Conservation (phyloP, 2,888 invertebrate genomes). For the Drosophila diplacantha region DNA sequence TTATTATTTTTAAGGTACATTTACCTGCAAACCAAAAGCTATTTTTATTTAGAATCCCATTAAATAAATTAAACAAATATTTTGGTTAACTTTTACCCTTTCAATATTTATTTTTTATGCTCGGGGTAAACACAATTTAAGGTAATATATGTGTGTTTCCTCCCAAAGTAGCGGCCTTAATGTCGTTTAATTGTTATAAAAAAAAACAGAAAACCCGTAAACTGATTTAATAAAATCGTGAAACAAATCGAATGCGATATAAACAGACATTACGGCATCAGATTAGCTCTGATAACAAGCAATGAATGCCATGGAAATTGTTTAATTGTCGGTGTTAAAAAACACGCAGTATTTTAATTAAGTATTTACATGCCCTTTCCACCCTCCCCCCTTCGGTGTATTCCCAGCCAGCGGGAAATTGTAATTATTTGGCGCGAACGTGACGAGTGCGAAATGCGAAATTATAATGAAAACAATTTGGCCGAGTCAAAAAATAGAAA, state of each 20-base stretch:
- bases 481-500: slow-evolving; percentile 9
- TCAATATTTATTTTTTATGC: background rate
- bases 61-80: background rate
- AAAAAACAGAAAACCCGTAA: background rate
- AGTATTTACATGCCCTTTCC: slow-evolving; percentile 30
- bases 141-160: background rate
- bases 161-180: background rate
- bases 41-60: background rate
- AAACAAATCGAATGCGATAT: background rate
- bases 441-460: slow-evolving; percentile 48
- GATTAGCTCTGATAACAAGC: slow-evolving; percentile 35
- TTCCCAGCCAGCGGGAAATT: slow-evolving; percentile 27
- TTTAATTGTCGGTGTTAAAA: slow-evolving; percentile 20
- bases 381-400: too few relatives aligned
- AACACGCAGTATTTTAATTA: slow-evolving; percentile 35
- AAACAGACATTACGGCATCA: slow-evolving; percentile 12
- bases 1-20: background rate
- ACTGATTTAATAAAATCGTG: slow-evolving; percentile 5
- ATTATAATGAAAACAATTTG: slow-evolving; percentile 19
- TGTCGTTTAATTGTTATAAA: slow-evolving; percentile 3
- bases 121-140: slow-evolving; percentile 1
- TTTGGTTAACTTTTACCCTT: background rate
- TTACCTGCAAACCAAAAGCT: background rate
- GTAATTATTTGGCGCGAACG: slow-evolving; percentile 56
- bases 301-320: slow-evolving; percentile 16